A percentile compares a stretch with the other conserved stretches of the same genome.
phyloP scores from a whole-genome alignment of 37 sponge, comb jelly and placozoan genomes.

The Geodia barretti region DNA sequence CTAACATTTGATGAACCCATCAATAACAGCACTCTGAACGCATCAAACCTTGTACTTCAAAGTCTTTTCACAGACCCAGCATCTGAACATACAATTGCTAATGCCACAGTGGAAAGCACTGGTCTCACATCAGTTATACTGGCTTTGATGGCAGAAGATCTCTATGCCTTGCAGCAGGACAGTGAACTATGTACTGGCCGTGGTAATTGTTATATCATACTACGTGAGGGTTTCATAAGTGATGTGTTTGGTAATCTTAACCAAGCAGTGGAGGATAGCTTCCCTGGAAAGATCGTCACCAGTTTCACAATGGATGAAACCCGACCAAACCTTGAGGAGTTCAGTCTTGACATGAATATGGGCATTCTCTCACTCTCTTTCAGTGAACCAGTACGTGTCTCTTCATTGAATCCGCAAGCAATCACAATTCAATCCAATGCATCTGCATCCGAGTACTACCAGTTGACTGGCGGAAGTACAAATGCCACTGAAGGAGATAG shows the following conservation, averaged over 20 bases:
- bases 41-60: constrained; percentile 51
- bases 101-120: background rate
- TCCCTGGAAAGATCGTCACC: constrained; percentile 42
- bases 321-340: constrained; percentile 46
- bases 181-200: constrained; percentile 58
- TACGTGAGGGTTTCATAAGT: constrained; percentile 44
- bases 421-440: constrained; percentile 54
- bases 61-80: constrained; percentile 31
- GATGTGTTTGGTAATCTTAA: constrained; percentile 67
- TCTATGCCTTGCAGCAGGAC: constrained; percentile 63
- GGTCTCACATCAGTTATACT: constrained; percentile 38
- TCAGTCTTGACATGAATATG: constrained; percentile 65
- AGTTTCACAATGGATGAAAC: constrained; percentile 52
- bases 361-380: constrained; percentile 68
- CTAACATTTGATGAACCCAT: constrained; percentile 85
- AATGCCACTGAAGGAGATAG: constrained; percentile 41
- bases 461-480: constrained; percentile 51
- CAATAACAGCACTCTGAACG: constrained; percentile 20
- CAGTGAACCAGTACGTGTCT: constrained; percentile 65
- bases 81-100: constrained; percentile 16
- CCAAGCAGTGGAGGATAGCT: background rate
- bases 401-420: constrained; percentile 34
- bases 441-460: constrained; percentile 45
- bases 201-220: constrained; percentile 75
- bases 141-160: constrained; percentile 36